phyloP scores from a whole-genome alignment of 2,888 invertebrate species.

The Bursaphelenchus okinawaensis region DNA sequence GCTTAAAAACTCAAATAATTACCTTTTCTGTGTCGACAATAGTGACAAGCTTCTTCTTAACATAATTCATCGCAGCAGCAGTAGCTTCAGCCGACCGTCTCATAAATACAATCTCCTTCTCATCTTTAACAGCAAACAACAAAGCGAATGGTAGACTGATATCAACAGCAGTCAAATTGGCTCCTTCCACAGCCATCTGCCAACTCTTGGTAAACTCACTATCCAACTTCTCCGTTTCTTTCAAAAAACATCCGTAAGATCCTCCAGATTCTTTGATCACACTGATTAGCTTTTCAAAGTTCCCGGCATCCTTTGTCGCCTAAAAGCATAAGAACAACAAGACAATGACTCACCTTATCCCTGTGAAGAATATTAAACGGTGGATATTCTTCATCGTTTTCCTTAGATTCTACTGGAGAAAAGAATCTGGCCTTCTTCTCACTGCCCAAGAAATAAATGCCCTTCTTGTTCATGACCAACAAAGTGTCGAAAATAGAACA shows the following conservation, averaged over 20 bases:
- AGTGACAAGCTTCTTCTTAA: conserved; percentile 95
- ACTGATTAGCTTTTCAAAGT: conserved; percentile 70
- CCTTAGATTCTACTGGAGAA: conserved; percentile 77
- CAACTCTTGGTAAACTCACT: conserved; percentile 88
- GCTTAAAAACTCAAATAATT: too few species aligned
- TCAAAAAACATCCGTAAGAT: conserved; percentile 78
- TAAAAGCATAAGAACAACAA: conserved; percentile 60
- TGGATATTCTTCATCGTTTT: conserved; percentile 64
- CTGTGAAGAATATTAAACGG: conserved; percentile 77
- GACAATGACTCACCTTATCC: conserved; percentile 71
- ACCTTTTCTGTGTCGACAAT: conserved; percentile 87
- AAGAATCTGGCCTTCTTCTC: conserved; percentile 97
- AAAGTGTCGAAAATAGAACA: conserved; percentile 94
- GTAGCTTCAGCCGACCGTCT: conserved; percentile 88
- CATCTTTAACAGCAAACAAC: conserved; percentile 89
- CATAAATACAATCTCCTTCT: conserved; percentile 78
- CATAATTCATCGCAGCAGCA: conserved; percentile 86
- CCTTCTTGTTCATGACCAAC: conserved; percentile 78
- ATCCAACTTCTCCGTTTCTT: conserved; percentile 71
- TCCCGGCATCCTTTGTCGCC: conserved; percentile 78
- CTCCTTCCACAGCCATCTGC: conserved; percentile 73
- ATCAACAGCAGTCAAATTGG: conserved; percentile 66
- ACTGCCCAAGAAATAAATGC: conserved; percentile 83
- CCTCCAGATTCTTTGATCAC: conserved; percentile 78
- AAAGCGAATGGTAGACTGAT: conserved; percentile 77